Percentiles rank a stretch among this genome's conserved stretches.
Conservation (phyloP, 2,113 vertebrate species). For the Ardeotis arabs region DNA sequence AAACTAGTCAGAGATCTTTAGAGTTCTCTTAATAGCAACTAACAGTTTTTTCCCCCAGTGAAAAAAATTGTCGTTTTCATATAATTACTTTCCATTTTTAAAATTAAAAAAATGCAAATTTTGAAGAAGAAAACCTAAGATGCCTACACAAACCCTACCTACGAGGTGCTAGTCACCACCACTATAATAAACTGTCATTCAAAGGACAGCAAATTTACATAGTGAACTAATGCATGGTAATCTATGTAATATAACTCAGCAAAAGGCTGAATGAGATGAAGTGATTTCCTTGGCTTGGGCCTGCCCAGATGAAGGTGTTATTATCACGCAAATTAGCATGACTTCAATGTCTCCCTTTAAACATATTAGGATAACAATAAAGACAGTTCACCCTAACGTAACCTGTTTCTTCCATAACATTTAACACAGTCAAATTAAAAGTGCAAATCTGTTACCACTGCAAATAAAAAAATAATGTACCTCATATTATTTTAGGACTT, state of each 20-base stretch:
- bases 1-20: background rate
- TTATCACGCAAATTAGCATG: constrained; percentile 57
- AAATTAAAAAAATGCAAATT: background rate
- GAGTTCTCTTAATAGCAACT: background rate
- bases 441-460: constrained; percentile 46
- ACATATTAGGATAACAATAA: constrained; percentile 64
- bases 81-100: background rate
- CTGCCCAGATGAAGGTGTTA: constrained; percentile 59
- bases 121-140: background rate
- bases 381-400: constrained; percentile 39
- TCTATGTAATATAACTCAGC: constrained; percentile 44
- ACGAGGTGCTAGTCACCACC: rapidly evolving
- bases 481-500: constrained; percentile 51
- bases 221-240: constrained; percentile 42
- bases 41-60: background rate
- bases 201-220: constrained; percentile 35
- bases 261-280: constrained; percentile 62
- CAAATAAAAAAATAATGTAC: constrained; percentile 54
- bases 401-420: constrained; percentile 61
- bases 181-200: constrained; percentile 9
- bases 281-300: constrained; percentile 49
- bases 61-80: background rate
- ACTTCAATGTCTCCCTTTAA: constrained; percentile 65
- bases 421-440: constrained; percentile 62
- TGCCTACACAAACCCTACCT: background rate